Conservation (phyloP, 1,140 invertebrate genomes). For the Aphelinus certus region DNA sequence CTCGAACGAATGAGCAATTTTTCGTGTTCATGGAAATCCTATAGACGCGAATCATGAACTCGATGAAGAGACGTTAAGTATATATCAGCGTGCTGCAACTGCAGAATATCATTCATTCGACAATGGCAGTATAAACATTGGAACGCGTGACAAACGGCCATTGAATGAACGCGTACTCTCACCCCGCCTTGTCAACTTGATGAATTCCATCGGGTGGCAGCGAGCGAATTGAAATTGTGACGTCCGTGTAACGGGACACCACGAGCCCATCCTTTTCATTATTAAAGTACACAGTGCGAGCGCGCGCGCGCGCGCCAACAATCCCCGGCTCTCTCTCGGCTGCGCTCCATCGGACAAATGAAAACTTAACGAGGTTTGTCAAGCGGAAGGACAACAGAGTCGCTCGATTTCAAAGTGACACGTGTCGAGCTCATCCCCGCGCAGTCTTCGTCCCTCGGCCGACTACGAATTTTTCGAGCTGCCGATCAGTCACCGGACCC, state of each 20-base stretch:
- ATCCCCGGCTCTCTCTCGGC: not conserved
- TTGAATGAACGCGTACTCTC: too few species aligned
- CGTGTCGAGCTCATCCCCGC: slow-evolving; percentile 38
- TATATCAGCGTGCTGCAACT: too few species aligned
- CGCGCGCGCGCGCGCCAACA: not conserved
- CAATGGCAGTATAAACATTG: too few species aligned
- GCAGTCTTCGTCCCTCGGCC: not conserved
- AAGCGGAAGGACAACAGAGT: slow-evolving; percentile 32
- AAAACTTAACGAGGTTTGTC: slow-evolving; percentile 50
- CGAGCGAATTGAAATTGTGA: slow-evolving; percentile 16
- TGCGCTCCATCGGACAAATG: slow-evolving; percentile 43
- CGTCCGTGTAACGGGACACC: not conserved
- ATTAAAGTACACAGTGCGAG: slow-evolving; percentile 14
- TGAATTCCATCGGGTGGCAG: not conserved
- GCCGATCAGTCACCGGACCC: not conserved
- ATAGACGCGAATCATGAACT: too few species aligned
- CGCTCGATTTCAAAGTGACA: slow-evolving; percentile 46
- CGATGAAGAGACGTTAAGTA: too few species aligned
- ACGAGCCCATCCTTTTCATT: slow-evolving; percentile 19
- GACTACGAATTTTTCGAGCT: not conserved
- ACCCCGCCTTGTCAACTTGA: too few species aligned
- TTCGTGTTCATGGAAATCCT: too few species aligned
- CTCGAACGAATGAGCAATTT: too few species aligned
- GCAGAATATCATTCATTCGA: too few species aligned
- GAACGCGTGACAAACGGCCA: too few species aligned